Evolutionary conservation across 2,113 vertebrate species (phyloP), one percentile per base, ranked within the genome.

Genomic region (Genyomyrus donnyi): DNA sequence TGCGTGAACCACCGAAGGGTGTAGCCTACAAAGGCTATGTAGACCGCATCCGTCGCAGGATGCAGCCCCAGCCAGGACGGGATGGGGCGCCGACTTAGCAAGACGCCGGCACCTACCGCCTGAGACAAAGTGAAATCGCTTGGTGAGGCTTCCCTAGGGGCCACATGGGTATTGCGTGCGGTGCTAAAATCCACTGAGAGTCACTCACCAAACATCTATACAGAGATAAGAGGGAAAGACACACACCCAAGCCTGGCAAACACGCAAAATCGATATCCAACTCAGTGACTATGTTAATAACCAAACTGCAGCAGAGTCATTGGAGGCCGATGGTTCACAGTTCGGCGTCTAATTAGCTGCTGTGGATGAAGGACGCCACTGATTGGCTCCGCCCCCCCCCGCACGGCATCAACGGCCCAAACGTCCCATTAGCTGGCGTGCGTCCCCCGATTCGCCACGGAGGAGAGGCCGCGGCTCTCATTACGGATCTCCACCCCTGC

Each of bases 341-440:
- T 17, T n/a, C 13, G 95, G 92, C 91, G 91, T 92, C 94, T 96
- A 96, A 96, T 96, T 96, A 96, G 94, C 95, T 95, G 94, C 95
- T 96, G 96, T 96, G 96, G 94, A 95, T 96, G 88, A 88, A 58
- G 46, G 24, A 80, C 87, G 35, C 45, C 42, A 49, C 48, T 21
- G 39, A 84, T 48, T 87, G 62, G 85, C 52, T 86, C 1, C 84
- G 45, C 45, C 31, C 1, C 24, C 31, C 21, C 10, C 31, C 13
- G 11, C 49, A 91, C 92, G 92, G 93, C 93, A 91, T 90, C 15
- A 31, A 95, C 93, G 94, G 96, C 93, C 91, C 93, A 93, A 96
- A 95, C 90, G 91, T 91, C 91, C 92, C 94, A 96, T 95, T 94
- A 96, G 95, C 91, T 93, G 92, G 92, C 94, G 93, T 93, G 91